A percentile compares a stretch with the other conserved stretches of the same genome.
Evolutionary conservation across 1,140 invertebrate genomes (phyloP).

Genomic region (Drusus annulatus): DNA sequence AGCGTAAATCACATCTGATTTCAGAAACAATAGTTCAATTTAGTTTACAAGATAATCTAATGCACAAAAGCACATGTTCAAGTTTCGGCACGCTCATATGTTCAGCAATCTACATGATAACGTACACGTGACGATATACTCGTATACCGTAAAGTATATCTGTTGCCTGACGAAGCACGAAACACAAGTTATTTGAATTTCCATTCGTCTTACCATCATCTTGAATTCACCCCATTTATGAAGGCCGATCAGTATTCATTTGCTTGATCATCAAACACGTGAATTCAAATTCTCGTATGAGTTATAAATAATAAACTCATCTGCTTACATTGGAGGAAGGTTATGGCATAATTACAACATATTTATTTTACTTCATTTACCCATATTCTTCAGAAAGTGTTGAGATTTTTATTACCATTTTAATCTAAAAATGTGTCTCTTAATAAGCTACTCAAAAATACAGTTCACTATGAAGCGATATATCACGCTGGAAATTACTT

Average conservation of each 20-base stretch:
- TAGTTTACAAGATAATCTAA: slow-evolving; percentile 23
- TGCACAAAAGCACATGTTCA: slow-evolving; percentile 19
- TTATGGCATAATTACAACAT: too few species aligned
- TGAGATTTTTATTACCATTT: too few species aligned
- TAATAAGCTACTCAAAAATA: too few species aligned
- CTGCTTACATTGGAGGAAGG: too few species aligned
- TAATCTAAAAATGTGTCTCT: too few species aligned
- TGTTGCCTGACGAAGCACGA: background rate
- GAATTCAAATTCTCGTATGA: too few species aligned
- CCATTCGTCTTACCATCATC: background rate
- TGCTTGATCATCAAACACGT: background rate
- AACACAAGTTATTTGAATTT: slow-evolving; percentile 7
- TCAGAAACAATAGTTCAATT: slow-evolving; percentile 32
- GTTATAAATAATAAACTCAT: too few species aligned
- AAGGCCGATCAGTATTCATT: background rate
- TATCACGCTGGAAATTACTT: too few species aligned
- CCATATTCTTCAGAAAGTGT: too few species aligned
- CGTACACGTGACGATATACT: background rate
- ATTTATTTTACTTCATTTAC: too few species aligned
- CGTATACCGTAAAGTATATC: too few species aligned
- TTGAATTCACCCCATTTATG: background rate
- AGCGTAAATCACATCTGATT: slow-evolving; percentile 35
- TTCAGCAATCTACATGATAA: background rate
- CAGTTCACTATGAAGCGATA: too few species aligned
- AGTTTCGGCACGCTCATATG: background rate